phyloP scores from a whole-genome alignment of 2,113 vertebrate species.

The Festucalex cinctus region DNA sequence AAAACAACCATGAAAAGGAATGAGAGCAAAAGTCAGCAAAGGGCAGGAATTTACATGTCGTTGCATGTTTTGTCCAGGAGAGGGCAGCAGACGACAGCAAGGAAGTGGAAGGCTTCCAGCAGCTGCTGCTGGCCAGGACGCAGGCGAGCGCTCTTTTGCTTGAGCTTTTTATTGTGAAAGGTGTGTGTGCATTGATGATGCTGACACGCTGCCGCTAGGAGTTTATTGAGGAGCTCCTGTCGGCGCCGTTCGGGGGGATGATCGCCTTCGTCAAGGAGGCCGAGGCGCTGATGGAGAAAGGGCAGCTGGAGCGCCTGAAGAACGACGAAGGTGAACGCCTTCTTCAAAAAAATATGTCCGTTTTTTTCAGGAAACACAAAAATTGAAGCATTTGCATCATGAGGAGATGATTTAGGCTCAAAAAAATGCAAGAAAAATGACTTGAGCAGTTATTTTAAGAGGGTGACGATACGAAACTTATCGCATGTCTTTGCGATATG shows the following conservation, averaged over 20 bases:
- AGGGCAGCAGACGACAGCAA: constrained; percentile 90
- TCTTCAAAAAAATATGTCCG: too few relatives aligned
- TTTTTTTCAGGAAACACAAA: too few relatives aligned
- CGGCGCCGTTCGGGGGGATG: constrained; percentile 87
- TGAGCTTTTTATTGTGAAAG: background rate
- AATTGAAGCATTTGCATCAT: too few relatives aligned
- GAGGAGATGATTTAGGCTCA: too few relatives aligned
- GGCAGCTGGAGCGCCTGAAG: constrained; percentile 83
- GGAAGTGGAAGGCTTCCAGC: constrained; percentile 90
- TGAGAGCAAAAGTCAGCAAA: too few relatives aligned
- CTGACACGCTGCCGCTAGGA: constrained; percentile 66
- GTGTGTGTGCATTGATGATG: background rate
- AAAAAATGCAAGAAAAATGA: too few relatives aligned
- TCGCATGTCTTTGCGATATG: too few relatives aligned
- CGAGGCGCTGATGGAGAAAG: constrained; percentile 83
- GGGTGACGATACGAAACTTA: too few relatives aligned
- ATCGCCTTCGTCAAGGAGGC: constrained; percentile 91
- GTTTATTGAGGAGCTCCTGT: constrained; percentile 89
- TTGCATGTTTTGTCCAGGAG: constrained; percentile 68
- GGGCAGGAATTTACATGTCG: too few relatives aligned
- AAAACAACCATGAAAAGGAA: too few relatives aligned
- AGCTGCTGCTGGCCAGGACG: constrained; percentile 85
- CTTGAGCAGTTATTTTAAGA: too few relatives aligned
- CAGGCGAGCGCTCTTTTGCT: constrained; percentile 66
- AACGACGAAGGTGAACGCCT: constrained; percentile 81